Base-by-base conservation (phyloP, 2,888 invertebrate species). In the Meliscaeva auricollis region DNA sequence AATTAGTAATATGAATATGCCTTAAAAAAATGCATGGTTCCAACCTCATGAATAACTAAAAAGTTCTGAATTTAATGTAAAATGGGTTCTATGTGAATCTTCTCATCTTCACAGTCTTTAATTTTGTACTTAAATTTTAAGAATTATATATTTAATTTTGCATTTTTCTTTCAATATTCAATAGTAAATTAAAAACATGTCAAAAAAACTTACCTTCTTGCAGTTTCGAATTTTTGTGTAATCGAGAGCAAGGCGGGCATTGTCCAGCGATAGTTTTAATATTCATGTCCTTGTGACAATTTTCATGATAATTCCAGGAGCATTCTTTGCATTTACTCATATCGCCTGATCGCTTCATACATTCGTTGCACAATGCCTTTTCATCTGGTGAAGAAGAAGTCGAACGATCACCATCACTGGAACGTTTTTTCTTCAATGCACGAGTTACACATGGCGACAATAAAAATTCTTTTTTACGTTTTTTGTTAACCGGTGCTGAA, bases 371-470 rank as follows among this genome's bases (percentile, higher is more conserved):
- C 9, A 87, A 78, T 5, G 88, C 87, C 68, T 90, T 89, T 6
- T 88, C 88, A 73, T 89, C 89, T 8, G 89, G 89, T 2, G 89
- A 89, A 44, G 89, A 89, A 1, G 89, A 89, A 9, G 87, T 85
- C 1, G 89, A 90, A 35, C 89, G 89, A 17, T 89, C 88, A 22
- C 76, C 58, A 3, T 78, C 89, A 77, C 32, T 88, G 87, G 44
- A 88, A 77, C 88, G 84, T 80, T 89, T 89, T 44, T 89, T 90
- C 75, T 90, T 90, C 44, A 90, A 38, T 0, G 78, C 64, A 50
- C 90, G 90, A 76, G 89, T 91, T 0, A 89, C 89, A 72, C 90
- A 90, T 26, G 92, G 92, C 38, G 92, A 92, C 11, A 92, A 76
- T 2, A 91, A 88, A 69, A 91, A 90, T 60, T 90, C 89, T 78